A percentile compares a stretch with the other conserved stretches of the same genome.
These are phyloP conservation scores for Leptinotarsa texana DNA, from an alignment of 1,140 invertebrate genomes.

Conservation along the genomic window DNA sequence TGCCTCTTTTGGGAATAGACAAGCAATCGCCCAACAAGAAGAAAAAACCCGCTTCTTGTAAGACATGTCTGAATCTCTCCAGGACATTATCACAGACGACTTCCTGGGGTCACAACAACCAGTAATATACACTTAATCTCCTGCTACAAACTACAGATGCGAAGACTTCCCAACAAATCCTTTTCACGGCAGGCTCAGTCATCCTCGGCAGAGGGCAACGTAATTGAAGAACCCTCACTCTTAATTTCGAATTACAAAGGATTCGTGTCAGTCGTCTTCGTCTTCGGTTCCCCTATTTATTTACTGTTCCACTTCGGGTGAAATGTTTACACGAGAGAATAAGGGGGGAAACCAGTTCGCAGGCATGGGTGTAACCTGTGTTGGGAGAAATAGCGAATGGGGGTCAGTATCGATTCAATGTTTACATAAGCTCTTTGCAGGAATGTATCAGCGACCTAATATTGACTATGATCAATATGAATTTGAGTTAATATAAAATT, in stretches of 20 bases:
- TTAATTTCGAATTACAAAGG: constrained; percentile 19
- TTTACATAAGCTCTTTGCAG: too few species aligned
- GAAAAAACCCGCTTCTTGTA: too few species aligned
- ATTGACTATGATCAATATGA: too few species aligned
- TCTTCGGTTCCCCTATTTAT: neutral
- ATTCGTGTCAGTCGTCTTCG: neutral
- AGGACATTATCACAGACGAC: neutral
- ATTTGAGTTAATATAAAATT: too few species aligned
- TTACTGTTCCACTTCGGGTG: constrained; percentile 7
- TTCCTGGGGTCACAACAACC: neutral
- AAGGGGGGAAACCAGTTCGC: neutral
- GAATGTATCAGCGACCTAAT: too few species aligned
- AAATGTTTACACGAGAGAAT: neutral
- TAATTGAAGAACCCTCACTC: constrained; percentile 13
- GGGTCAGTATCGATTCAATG: too few species aligned
- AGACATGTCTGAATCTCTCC: neutral
- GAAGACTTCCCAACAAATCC: neutral
- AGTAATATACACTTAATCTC: neutral
- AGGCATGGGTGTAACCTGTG: neutral
- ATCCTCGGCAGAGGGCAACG: neutral
- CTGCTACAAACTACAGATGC: neutral
- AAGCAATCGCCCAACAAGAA: too few species aligned
- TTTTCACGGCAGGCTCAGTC: neutral
- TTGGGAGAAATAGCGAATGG: neutral
- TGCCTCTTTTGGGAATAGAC: too few species aligned